Base-by-base conservation (phyloP, 2,888 invertebrate genomes). In the Lasioglossum villosulum region DNA sequence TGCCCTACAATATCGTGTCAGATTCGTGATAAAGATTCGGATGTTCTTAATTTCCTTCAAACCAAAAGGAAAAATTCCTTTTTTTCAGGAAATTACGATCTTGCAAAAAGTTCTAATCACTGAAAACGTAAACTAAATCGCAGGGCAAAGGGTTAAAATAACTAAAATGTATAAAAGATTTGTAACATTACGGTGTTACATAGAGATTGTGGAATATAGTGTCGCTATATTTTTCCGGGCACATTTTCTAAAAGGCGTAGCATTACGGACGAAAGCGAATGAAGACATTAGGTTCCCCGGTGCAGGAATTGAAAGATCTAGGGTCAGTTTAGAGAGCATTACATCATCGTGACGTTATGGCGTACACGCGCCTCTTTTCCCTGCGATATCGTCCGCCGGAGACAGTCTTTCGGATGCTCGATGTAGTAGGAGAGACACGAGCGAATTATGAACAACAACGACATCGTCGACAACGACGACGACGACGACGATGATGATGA, bases 311-410 rank as follows among this genome's bases (percentile, higher is more conserved):
- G 84, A 79, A 72, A 79, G 72, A 48, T 52, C n/a, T 79, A 34
- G 86, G 86, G 81, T 86, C 86, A 86, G 86, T 82, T 78, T 82
- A 66, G 73, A 75, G 83, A 73, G 56, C 78, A 76, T 87, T 86
- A 86, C 87, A 87, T 86, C 87, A 87, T 87, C 83, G 83, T 70
- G 86, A 59, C 83, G 75, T 87, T 83, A 78, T 75, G 42, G 52
- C 75, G 78, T 80, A 83, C 87, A 81, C 78, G 83, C 83, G 86
- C 72, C 77, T 87, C 70, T 56, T 78, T 83, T 79, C 63, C 68
- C 37, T 71, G 39, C 74, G 82, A 48, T 63, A 72, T 71, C 59
- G 66, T 59, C 52, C 66, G 75, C 12, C 63, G 56, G 73, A 56
- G 78, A 80, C 77, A 34, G 71, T 37, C 34, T 52, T 72, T 75